Base-by-base conservation (phyloP, 2,113 vertebrate species). In the Hippocampus barbouri region DNA sequence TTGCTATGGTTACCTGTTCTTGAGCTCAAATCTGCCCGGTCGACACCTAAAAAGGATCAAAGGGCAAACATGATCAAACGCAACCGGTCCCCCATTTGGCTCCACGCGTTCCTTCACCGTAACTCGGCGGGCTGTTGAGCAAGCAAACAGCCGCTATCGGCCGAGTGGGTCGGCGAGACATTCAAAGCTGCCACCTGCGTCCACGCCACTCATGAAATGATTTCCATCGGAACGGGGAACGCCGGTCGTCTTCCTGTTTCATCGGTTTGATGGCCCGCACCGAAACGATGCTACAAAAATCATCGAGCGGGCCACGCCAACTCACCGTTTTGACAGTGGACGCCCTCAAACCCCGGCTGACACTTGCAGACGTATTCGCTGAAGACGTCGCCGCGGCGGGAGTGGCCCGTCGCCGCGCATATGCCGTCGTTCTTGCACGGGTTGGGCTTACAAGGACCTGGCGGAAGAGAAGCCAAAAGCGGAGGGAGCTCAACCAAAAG, bases 241-340 rank as follows among this genome's bases (percentile, higher is more conserved):
- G 60, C 18, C 12, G 60, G 47, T 59, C 14, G 15, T 8, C 5
- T 1, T 16, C 25, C 8, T 16, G 2, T 56, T 56, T 56, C 5
- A 16, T 54, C 53, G 1, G 11, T 57, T 57, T 57, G 56, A 5
- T 5, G 4, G 30, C 30, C 30, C 30, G 30, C 30, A 34, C 30
- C 30, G 30, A 38, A 38, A 38, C 34, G 34, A 38, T 34, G 30
- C 30, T 34, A 34, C 30, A 5, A 34, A 34, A 56, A 23, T 8
- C 3, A 23, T 12, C 43, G 5, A 64, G 18, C 51, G 72, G n/a
- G 16, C 27, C 47, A 41, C 9, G 30, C 1, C 64, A 51, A 78
- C 95, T 95, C 89, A 97, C 95, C 93, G 83, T 91, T 93, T 86
- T 99, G 95, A 87, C 97, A 99, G 88, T 96, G 93, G 79, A 82